phyloP scores from a whole-genome alignment of 2,113 vertebrate species.

The Clarias batrachus region DNA sequence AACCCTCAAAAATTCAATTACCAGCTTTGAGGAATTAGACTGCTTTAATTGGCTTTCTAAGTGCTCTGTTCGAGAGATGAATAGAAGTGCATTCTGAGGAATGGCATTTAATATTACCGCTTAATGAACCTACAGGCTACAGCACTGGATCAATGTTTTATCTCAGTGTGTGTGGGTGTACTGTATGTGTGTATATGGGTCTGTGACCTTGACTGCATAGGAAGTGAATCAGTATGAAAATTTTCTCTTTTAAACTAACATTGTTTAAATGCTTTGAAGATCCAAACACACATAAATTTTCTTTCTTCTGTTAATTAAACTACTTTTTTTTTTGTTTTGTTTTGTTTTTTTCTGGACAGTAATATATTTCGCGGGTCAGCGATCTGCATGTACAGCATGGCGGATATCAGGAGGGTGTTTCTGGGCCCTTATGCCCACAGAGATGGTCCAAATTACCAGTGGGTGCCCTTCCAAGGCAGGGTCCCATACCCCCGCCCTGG shows the following conservation, averaged over 20 bases:
- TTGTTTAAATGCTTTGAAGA: conserved; percentile 71
- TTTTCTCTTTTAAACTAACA: conserved; percentile 67
- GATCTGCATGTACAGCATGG: conserved; percentile 96
- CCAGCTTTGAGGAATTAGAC: conserved; percentile 71
- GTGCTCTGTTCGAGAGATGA: conserved; percentile 71
- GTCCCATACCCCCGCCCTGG: conserved; percentile 95
- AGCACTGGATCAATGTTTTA: conserved; percentile 68
- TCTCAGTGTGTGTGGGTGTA: conserved; percentile 36
- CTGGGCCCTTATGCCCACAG: conserved; percentile 94
- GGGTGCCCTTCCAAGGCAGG: conserved; percentile 93
- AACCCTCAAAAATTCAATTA: conserved; percentile 72
- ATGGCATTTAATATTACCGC: conserved; percentile 70
- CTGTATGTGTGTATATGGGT: conserved; percentile 24
- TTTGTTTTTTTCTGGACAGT: conserved; percentile 65
- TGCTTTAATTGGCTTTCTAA: conserved; percentile 77
- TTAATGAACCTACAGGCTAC: conserved; percentile 68
- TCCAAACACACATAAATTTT: conserved; percentile 19
- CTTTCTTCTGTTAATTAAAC: background rate
- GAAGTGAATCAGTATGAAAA: conserved; percentile 51
- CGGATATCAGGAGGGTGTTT: conserved; percentile 92
- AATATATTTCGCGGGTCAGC: conserved; percentile 97
- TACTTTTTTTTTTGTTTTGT: background rate
- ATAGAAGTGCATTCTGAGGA: conserved; percentile 65
- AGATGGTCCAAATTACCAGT: conserved; percentile 95
- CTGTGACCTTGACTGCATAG: conserved; percentile 25